A percentile compares a stretch with the other conserved stretches of the same genome.
Conservation (phyloP, 2,113 vertebrate genomes). For the Spheniscus mendiculus region DNA sequence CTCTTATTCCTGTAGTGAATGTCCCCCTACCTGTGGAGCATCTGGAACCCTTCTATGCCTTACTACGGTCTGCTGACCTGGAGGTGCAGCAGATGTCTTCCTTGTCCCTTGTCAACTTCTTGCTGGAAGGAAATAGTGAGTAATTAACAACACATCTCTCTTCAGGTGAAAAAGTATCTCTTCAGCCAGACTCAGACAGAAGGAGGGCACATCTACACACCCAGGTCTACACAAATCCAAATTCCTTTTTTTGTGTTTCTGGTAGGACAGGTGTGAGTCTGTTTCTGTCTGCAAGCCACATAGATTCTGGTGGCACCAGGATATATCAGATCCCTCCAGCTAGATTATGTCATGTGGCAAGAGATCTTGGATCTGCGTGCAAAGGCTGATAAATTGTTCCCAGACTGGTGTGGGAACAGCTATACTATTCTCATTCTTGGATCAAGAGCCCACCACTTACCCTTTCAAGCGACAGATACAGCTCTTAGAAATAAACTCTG, state of each 20-base stretch:
- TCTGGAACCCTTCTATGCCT: constrained; percentile 72
- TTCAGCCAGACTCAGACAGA: background rate
- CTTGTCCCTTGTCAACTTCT: constrained; percentile 78
- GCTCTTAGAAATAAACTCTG: background rate
- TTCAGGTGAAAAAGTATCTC: background rate
- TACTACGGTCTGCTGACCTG: constrained; percentile 77
- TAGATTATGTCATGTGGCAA: too few species aligned
- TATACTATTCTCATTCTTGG: too few species aligned
- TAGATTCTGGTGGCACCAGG: too few species aligned
- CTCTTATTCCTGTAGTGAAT: constrained; percentile 64
- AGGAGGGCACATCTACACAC: background rate
- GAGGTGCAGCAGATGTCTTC: constrained; percentile 80
- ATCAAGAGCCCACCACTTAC: background rate
- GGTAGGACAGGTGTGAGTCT: background rate
- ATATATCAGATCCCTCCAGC: too few species aligned
- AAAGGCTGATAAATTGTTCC: too few species aligned
- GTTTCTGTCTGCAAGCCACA: too few species aligned
- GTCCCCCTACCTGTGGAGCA: constrained; percentile 70
- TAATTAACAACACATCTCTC: background rate
- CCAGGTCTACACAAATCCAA: background rate
- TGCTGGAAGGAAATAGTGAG: constrained; percentile 80
- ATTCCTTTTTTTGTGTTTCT: background rate
- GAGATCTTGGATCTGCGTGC: too few species aligned
- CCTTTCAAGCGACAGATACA: background rate
- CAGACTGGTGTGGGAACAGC: too few species aligned